Conservation (phyloP, 2,113 vertebrate genomes). For the Clarias macrocephalus region DNA sequence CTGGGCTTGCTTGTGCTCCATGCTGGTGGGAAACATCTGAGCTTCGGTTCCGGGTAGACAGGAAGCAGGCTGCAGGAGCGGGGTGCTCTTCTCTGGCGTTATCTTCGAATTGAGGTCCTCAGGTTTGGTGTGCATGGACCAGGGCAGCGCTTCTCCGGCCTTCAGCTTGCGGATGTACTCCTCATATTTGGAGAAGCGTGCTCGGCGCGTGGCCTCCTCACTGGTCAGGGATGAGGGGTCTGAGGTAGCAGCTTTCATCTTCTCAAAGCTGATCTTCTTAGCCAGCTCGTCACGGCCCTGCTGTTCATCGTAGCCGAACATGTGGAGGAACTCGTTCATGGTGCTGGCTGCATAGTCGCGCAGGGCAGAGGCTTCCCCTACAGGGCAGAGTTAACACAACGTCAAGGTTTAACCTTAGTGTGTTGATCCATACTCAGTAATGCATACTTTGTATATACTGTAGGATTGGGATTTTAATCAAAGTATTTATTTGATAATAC, state of each 20-base stretch:
- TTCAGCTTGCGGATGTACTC: conserved; percentile 98
- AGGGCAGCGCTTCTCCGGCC: conserved; percentile 89
- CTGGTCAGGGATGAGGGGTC: conserved; percentile 77
- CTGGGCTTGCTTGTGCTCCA: conserved; percentile 88
- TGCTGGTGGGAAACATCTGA: conserved; percentile 74
- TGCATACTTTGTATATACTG: not conserved
- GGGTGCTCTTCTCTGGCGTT: conserved; percentile 71
- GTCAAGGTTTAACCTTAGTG: not conserved
- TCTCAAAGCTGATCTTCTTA: conserved; percentile 95
- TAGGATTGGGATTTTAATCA: not conserved
- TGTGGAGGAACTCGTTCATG: conserved; percentile 97
- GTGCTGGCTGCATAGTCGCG: conserved; percentile 95
- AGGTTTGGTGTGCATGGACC: conserved; percentile 83
- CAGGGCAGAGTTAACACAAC: conserved; percentile 17
- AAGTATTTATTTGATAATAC: not conserved
- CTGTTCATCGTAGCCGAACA: conserved; percentile 97
- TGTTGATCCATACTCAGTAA: not conserved
- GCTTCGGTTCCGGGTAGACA: conserved; percentile 73
- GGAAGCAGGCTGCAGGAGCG: conserved; percentile 72
- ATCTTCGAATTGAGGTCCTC: conserved; percentile 85
- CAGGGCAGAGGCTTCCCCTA: conserved; percentile 89
- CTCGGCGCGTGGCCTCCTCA: conserved; percentile 85
- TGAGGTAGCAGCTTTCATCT: conserved; percentile 86
- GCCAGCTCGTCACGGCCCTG: conserved; percentile 92
- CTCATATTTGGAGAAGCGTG: conserved; percentile 97